phyloP scores from a whole-genome alignment of 2,113 vertebrate genomes.

The Mus spicilegus region DNA sequence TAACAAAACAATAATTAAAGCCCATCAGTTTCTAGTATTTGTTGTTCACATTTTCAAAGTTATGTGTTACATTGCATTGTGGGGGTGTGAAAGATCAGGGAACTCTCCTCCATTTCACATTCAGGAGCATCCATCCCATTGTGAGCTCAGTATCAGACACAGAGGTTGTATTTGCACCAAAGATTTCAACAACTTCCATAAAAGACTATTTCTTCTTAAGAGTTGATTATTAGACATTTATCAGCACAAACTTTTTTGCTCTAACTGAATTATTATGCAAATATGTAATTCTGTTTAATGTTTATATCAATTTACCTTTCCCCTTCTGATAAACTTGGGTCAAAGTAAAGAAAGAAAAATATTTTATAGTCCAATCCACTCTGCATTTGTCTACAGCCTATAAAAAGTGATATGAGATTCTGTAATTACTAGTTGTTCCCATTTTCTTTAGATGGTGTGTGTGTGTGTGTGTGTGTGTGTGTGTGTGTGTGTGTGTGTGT shows the following conservation, averaged over 20 bases:
- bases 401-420: constrained; percentile 13
- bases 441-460: too few species aligned
- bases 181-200: neutral
- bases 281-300: neutral
- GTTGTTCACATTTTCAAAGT: neutral
- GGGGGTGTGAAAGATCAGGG: neutral
- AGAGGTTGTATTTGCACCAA: neutral
- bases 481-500: neutral
- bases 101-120: neutral
- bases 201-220: neutral
- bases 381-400: neutral
- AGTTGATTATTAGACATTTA: neutral
- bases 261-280: neutral
- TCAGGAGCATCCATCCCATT: neutral
- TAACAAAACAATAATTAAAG: neutral
- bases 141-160: neutral
- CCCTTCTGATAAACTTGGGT: constrained; percentile 8
- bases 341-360: neutral
- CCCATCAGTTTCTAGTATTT: neutral
- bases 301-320: neutral
- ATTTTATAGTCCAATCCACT: neutral
- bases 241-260: neutral
- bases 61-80: neutral
- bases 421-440: neutral
- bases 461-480: too few species aligned